A percentile compares a stretch with the other conserved stretches of the same genome.
Conservation (phyloP, 53 echinoderm and acorn worm genomes). For the Apostichopus leukothele region DNA sequence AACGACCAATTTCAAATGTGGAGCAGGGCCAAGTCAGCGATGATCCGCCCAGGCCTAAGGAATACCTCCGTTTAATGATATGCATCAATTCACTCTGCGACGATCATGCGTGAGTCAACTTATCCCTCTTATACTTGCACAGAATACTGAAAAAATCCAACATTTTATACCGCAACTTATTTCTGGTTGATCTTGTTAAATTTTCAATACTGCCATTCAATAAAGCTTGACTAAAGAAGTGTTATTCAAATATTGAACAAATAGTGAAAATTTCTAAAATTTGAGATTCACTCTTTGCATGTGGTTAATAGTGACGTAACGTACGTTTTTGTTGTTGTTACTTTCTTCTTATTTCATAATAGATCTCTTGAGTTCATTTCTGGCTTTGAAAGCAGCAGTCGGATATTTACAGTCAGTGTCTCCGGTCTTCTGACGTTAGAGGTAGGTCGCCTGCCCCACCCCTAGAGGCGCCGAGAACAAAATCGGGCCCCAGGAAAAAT, state of each 20-base stretch:
- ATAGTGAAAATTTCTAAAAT: no score
- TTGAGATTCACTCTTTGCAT: no score
- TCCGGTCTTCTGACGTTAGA: constrained; percentile 80
- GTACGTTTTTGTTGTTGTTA: no score
- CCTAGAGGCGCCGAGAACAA: no score
- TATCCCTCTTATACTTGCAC: background rate
- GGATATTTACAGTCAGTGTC: constrained; percentile 87
- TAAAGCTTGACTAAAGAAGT: no score
- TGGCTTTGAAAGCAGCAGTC: constrained; percentile 89
- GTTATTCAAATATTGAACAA: no score
- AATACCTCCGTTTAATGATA: constrained; percentile 78
- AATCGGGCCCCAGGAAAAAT: no score
- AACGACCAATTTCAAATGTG: constrained; percentile 59
- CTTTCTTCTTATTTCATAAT: background rate
- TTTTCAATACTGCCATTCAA: no score
- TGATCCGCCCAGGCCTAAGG: constrained; percentile 54
- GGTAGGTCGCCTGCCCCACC: constrained; percentile 50
- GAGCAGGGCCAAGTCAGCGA: constrained; percentile 14
- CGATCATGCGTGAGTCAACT: constrained; percentile 82
- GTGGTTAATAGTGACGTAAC: no score
- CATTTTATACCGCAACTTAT: no score
- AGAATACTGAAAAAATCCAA: no score
- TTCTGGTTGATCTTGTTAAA: no score
- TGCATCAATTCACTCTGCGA: constrained; percentile 95
- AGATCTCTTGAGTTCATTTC: constrained; percentile 93